A percentile compares a stretch with the other conserved stretches of the same genome.
phyloP scores from a whole-genome alignment of 1,140 invertebrate genomes.

The Drosophila sproati region DNA sequence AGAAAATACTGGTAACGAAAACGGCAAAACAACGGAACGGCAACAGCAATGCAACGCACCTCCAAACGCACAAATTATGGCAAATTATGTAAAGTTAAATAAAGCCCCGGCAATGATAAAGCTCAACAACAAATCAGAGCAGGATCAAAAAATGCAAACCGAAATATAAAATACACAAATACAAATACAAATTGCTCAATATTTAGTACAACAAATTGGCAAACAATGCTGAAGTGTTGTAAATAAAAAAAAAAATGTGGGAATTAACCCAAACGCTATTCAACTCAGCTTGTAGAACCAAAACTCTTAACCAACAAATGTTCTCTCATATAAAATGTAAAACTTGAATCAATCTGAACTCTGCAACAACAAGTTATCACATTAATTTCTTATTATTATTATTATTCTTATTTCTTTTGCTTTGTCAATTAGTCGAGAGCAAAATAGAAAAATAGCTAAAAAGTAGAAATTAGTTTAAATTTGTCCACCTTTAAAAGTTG shows the following conservation, averaged over 20 bases:
- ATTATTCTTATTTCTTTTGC: too few species aligned
- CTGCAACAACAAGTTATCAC: too few species aligned
- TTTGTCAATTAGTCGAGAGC: too few species aligned
- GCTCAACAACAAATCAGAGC: slow-evolving; percentile 23
- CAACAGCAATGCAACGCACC: not conserved
- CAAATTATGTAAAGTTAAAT: slow-evolving; percentile 61
- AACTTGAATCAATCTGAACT: too few species aligned
- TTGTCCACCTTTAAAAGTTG: not conserved
- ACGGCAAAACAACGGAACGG: slow-evolving; percentile 9
- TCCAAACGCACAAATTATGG: slow-evolving; percentile 29
- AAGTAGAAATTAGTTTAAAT: too few species aligned
- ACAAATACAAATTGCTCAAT: slow-evolving; percentile 4
- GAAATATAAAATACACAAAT: not conserved
- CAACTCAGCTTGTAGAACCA: too few species aligned
- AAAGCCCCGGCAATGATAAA: slow-evolving; percentile 38
- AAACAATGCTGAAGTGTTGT: too few species aligned
- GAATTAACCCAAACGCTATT: too few species aligned
- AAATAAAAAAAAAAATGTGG: too few species aligned
- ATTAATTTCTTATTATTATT: too few species aligned
- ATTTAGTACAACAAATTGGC: slow-evolving; percentile 6
- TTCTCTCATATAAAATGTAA: too few species aligned
- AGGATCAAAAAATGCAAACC: slow-evolving; percentile 3
- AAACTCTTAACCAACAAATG: too few species aligned
- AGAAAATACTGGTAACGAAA: slow-evolving; percentile 44
- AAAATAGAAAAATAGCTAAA: not conserved